Evolutionary conservation across 2,797 vertebrate species (phyloP).

Genomic region (Sebastes trivittatus): DNA sequence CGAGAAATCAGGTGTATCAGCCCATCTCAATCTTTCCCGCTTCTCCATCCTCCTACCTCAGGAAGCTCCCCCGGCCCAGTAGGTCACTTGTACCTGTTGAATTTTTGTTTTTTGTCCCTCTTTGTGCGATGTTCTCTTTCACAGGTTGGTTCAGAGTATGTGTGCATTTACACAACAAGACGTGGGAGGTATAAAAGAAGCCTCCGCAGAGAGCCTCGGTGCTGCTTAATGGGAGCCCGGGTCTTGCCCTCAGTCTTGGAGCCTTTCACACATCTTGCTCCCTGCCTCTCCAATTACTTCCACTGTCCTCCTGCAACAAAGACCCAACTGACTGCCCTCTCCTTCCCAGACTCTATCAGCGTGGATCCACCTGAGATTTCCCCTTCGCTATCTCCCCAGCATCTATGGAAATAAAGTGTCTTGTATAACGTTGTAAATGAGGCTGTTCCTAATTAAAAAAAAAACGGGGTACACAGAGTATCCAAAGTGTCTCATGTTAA

Average conservation of each 20-base stretch:
- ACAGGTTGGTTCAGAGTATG: slow-evolving; percentile 69
- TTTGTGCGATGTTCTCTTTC: slow-evolving; percentile 69
- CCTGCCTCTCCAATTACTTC: slow-evolving; percentile 82
- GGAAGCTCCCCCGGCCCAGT: slow-evolving; percentile 42
- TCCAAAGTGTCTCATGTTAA: slow-evolving; percentile 89
- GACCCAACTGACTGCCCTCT: slow-evolving; percentile 81
- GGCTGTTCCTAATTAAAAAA: slow-evolving; percentile 79
- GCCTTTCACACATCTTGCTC: slow-evolving; percentile 84
- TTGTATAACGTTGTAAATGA: slow-evolving; percentile 81
- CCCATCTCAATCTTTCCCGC: slow-evolving; percentile 27
- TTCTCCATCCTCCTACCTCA: slow-evolving; percentile 30
- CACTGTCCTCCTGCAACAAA: slow-evolving; percentile 85
- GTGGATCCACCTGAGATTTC: slow-evolving; percentile 79
- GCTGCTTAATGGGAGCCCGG: slow-evolving; percentile 79
- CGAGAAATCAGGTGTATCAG: neutral
- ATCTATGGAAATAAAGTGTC: slow-evolving; percentile 84
- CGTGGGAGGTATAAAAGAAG: slow-evolving; percentile 78
- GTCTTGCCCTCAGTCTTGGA: slow-evolving; percentile 71
- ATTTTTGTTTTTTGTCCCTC: slow-evolving; percentile 48
- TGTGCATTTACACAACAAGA: slow-evolving; percentile 83
- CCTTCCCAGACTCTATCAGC: slow-evolving; percentile 83
- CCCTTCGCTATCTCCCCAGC: slow-evolving; percentile 69
- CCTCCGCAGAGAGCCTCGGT: slow-evolving; percentile 69
- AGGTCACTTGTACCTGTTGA: slow-evolving; percentile 55
- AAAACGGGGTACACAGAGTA: slow-evolving; percentile 66